Conservation (phyloP, 2,113 vertebrate genomes). For the Alosa alosa region DNA sequence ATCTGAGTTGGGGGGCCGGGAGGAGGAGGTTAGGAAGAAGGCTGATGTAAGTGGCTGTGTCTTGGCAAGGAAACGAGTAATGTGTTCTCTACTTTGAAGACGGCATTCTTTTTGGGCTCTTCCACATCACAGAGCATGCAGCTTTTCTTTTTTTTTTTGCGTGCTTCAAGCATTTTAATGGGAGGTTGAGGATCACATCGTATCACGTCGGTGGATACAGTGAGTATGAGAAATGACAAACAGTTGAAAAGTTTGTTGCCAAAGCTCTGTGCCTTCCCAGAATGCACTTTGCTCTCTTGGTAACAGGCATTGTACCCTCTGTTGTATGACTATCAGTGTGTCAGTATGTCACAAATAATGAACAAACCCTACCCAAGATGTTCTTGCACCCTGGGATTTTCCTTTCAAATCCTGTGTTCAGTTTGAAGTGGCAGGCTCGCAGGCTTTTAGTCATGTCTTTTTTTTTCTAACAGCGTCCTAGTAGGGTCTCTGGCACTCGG, state of each 20-base stretch:
- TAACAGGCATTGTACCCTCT: neutral
- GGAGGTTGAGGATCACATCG: neutral
- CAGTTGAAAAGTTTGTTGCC: neutral
- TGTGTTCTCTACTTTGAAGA: neutral
- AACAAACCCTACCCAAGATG: neutral
- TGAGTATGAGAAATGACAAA: neutral
- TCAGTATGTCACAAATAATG: slow-evolving; percentile 13
- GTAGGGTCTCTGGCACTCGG: slow-evolving; percentile 2
- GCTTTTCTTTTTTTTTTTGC: neutral
- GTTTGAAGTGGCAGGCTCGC: neutral
- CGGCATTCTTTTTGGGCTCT: neutral
- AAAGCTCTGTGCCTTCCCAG: neutral
- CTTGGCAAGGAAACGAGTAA: neutral
- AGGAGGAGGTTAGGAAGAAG: neutral
- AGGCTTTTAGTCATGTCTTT: neutral
- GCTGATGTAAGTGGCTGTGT: neutral
- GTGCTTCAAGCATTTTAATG: neutral
- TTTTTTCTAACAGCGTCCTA: neutral
- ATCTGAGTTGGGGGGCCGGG: neutral
- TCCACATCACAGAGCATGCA: neutral
- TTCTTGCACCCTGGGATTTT: slow-evolving; percentile 4
- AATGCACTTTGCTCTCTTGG: neutral
- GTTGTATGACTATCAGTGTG: neutral
- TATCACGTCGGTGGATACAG: neutral
- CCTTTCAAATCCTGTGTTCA: neutral